Base-by-base conservation (phyloP, 2,113 vertebrate genomes). In the Poicephalus meyeri region DNA sequence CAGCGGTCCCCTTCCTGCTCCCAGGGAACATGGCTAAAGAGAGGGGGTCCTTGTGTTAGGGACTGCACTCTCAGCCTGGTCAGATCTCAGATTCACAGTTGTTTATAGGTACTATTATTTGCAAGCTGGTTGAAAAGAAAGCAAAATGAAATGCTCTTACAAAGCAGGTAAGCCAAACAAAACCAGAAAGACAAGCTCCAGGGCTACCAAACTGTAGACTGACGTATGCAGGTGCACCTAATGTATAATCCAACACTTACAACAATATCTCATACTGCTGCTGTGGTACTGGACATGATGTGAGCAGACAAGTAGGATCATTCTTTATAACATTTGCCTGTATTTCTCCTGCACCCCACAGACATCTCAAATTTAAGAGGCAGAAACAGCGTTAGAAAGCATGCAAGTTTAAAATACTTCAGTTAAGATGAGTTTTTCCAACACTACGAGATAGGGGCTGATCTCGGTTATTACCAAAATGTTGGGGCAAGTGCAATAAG, bases 361-460 rank as follows among this genome's bases (percentile, higher is more conserved):
- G 61, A 25, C 26, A 63, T 5, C 29, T 65, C 50, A 46, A 13
- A 72, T 52, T 47, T 35, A n/a, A 74, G 53, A 87, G 35, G 13
- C 21, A 69, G 65, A 17, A 8, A 23, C 9, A 28, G 33, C 7
- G 39, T 20, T 61, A n/a, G 55, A 56, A 72, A 78, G 24, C 39
- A 25, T 4, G 26, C 5, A 21, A 41, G 18, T 55, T 64, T 20
- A 7, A 89, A 88, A 46, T 7, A 29, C 39, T 53, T 21, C 33
- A 86, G 25, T 11, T 16, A 37, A 68, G 76, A 35, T 12, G 73
- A 76, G 47, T 37, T 78, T 74, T 86, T 77, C 60, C 50, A 74
- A 0, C 4, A 23, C 42, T 8, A 17, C 1, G 9, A 61, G 44
- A 13, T 6, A 44, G 68, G 23, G 20, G 39, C 31, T 64, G 72